Evolutionary conservation across 2,797 vertebrate species (phyloP), one percentile per base, ranked within the genome.

Genomic region (Sebastes oblongus): DNA sequence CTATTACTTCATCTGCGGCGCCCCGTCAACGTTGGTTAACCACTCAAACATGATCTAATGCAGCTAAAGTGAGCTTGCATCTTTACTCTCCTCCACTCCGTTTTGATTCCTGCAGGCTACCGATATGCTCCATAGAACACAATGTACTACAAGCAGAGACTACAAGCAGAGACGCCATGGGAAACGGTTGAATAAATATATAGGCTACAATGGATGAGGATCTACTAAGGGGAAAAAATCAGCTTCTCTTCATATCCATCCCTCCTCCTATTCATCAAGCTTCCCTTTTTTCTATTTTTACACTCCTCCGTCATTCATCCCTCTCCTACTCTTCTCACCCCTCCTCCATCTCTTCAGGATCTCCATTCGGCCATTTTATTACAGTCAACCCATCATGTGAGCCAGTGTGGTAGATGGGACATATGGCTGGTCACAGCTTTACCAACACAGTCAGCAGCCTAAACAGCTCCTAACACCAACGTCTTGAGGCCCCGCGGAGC

Each of bases 11-110:
- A 80, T 88, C 68, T 61, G 83, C 4, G 34, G 59, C 22, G 70
- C 60, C 42, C 78, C 66, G 83, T 79, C 82, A 86, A 69, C 34
- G 8, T 11, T 4, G 39, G 64, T 80, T 74, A 86, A 71, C 58
- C 76, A 69, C 83, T 88, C 75, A 81, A 55, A 86, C 78, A 82
- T 86, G 88, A 93, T 82, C 80, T 90, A 79, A 93, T 88, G 76
- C 81, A 85, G 79, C 61, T 27, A 36, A 83, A 82, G 83, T 75
- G 77, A 82, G 85, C 66, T 72, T 24, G 20, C 52, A 80, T 90
- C 87, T 75, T 61, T 13, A 14, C 75, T 75, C 34, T 27, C 39
- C 13, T 61, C 46, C 30, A 2, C 58, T 74, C n/a, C 3, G 3
- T 5, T 75, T 29, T 58, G 66, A 29, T 59, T 68, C 80, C 85